A percentile compares a stretch with the other conserved stretches of the same genome.
Evolutionary conservation across 2,797 vertebrate genomes (phyloP).

Genomic region (Pampus argenteus): DNA sequence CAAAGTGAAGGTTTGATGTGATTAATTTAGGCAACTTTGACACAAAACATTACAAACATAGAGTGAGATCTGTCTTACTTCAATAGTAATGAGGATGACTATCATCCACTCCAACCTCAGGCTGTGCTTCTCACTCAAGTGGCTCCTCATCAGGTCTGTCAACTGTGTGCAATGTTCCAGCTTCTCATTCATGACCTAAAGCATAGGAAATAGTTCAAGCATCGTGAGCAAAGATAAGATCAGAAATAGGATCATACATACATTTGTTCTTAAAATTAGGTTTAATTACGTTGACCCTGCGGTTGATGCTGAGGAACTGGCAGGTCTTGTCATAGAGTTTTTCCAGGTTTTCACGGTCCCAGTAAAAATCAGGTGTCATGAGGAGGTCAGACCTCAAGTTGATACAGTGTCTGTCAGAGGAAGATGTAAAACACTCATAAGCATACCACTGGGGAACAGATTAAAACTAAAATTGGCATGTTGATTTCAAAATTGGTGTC

Average conservation of each 20-base stretch:
- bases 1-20: background rate
- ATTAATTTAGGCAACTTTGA: background rate
- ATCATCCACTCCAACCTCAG: constrained; percentile 99
- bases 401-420: constrained; percentile 89
- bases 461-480: too few species aligned
- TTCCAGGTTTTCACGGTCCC: constrained; percentile 97
- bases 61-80: constrained; percentile 81
- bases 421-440: background rate
- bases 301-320: constrained; percentile 96
- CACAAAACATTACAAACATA: background rate
- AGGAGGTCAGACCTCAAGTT: constrained; percentile 98
- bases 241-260: background rate
- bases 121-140: constrained; percentile 94
- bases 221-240: background rate
- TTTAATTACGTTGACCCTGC: constrained; percentile 92
- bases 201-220: background rate
- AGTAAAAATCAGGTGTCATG: constrained; percentile 98
- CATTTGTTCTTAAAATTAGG: background rate
- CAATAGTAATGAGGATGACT: constrained; percentile 96
- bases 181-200: constrained; percentile 97
- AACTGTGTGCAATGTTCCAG: constrained; percentile 96
- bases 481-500: too few species aligned
- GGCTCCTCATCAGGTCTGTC: constrained; percentile 97
- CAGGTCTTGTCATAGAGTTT: constrained; percentile 97
- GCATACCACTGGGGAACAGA: too few species aligned